Evolutionary conservation across 2,113 vertebrate species (phyloP).

Genomic region (Theristicus caerulescens): DNA sequence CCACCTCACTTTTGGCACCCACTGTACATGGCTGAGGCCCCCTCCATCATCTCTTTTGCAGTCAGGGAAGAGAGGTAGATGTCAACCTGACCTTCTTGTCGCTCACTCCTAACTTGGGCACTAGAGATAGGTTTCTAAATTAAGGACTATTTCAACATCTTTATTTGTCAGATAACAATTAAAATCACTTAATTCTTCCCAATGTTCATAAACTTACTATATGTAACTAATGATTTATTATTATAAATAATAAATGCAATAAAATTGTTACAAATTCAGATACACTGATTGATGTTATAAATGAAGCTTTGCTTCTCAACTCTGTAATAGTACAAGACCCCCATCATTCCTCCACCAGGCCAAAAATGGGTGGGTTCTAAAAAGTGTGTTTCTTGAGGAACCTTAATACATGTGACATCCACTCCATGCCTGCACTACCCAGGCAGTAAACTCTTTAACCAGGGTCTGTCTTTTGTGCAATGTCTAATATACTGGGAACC

Average conservation of each 20-base stretch:
- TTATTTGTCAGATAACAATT: not conserved
- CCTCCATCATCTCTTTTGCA: not conserved
- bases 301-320: not conserved
- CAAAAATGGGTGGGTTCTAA: not conserved
- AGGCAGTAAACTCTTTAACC: not conserved
- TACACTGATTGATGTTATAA: not conserved
- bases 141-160: not conserved
- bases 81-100: not conserved
- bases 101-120: not conserved
- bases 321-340: not conserved
- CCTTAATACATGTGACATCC: not conserved
- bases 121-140: not conserved
- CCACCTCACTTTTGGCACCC: not conserved
- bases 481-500: not conserved
- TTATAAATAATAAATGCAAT: not conserved
- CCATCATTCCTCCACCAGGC: not conserved
- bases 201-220: not conserved
- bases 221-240: not conserved
- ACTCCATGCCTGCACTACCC: rapidly evolving
- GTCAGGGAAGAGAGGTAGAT: not conserved
- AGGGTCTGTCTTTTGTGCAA: not conserved
- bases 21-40: not conserved
- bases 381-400: not conserved
- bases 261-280: not conserved
- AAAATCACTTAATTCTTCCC: not conserved